Evolutionary conservation across 2,113 vertebrate genomes (phyloP), one percentile per base, ranked within the genome.

Genomic region (Vireo altiloquus): DNA sequence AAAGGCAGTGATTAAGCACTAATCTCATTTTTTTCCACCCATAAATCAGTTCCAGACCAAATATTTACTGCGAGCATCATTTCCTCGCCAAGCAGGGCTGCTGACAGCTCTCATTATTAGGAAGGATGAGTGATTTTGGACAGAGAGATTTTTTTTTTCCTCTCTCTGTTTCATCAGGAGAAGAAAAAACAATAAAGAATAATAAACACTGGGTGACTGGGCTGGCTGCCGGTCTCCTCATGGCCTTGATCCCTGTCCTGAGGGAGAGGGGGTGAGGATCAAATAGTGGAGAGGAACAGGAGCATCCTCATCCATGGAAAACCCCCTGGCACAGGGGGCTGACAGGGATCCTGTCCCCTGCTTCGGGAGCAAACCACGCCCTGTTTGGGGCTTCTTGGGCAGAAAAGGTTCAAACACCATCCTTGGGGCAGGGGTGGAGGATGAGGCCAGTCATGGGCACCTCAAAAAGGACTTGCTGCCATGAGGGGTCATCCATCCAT

Each of bases 21-120:
- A 97, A 98, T 97, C 95, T 97, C 89, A 33, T 96, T 97, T 97
- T 96, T 96, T 96, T 91, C 96, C 94, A 91, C 89, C 94, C 97
- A 98, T 98, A 98, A 98, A 98, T 98, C 98, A 98, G 97, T 97
- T 98, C 98, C 97, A 98, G 97, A 97, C 87, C 97, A 97, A 98
- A 97, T 98, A 98, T 98, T 98, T 98, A 98, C 97, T 21, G 78
- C 24, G 49, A 96, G 96, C 95, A 97, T 98, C 98, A 98, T 98
- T 98, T 98, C 98, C 98, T 97, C 85, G 22, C 88, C 83, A 94
- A 96, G 95, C 96, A 82, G 91, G 71, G 80, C 92, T 96, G 95
- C 52, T 97, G 98, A 98, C 98, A 98, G 96, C 90, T 95, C 91
- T 97, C 97, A 92, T 98, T 98, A 98, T 97, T 95, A 98, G 95